Conservation (phyloP, 2,888 invertebrate species). For the Apotomis capreana region DNA sequence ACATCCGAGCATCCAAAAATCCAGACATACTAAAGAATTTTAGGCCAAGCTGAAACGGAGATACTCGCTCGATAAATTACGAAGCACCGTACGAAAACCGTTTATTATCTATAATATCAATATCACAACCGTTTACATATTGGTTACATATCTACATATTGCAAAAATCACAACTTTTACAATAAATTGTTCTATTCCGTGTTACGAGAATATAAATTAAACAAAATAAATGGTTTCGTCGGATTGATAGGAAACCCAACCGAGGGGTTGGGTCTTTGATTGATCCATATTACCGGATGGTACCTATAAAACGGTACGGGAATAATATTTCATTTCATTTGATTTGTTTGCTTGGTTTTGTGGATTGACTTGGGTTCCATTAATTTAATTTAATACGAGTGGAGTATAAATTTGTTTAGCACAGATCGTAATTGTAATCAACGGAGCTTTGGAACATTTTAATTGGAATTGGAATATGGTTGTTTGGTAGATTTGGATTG, state of each 20-base stretch:
- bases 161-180: too few relatives aligned
- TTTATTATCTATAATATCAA: too few relatives aligned
- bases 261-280: too few relatives aligned
- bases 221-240: neutral
- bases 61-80: too few relatives aligned
- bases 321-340: constrained; percentile 18
- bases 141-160: too few relatives aligned
- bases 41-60: too few relatives aligned
- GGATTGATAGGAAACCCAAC: neutral
- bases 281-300: neutral
- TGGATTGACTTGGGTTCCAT: neutral
- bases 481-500: neutral
- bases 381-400: constrained; percentile 10
- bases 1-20: too few relatives aligned
- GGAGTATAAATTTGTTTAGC: constrained; percentile 1
- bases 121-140: too few relatives aligned
- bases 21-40: too few relatives aligned
- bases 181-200: neutral
- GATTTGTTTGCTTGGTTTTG: constrained; percentile 5
- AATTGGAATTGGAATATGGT: constrained; percentile 1
- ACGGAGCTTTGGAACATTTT: neutral
- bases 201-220: neutral
- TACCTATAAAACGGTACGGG: neutral
- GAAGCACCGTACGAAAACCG: too few relatives aligned
- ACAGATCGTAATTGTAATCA: constrained; percentile 12